phyloP scores from a whole-genome alignment of 2,113 vertebrate genomes.

The Solea solea region DNA sequence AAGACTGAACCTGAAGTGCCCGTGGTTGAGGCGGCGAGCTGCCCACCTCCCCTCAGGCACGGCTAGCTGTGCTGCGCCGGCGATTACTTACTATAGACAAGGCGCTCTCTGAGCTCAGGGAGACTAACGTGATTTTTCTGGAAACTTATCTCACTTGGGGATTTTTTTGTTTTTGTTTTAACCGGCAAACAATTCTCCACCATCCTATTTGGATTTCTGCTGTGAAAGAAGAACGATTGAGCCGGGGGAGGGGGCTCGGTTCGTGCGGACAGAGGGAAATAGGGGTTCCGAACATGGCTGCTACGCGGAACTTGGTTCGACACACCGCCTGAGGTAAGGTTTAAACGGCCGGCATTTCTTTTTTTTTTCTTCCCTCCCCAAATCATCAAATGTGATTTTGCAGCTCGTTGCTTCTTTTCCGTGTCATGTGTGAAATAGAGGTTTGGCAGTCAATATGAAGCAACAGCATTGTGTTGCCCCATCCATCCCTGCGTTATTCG shows the following conservation, averaged over 20 bases:
- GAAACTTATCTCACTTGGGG: slow-evolving; percentile 38
- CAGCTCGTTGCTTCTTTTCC: neutral
- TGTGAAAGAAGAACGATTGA: slow-evolving; percentile 65
- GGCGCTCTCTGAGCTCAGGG: slow-evolving; percentile 45
- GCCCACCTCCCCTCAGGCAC: slow-evolving; percentile 62
- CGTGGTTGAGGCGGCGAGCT: slow-evolving; percentile 52
- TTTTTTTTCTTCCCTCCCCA: neutral
- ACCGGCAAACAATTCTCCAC: neutral
- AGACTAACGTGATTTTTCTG: slow-evolving; percentile 38
- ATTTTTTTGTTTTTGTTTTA: slow-evolving; percentile 55
- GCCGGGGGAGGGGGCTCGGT: slow-evolving; percentile 78
- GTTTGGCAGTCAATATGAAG: slow-evolving; percentile 14
- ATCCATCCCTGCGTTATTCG: slow-evolving; percentile 18
- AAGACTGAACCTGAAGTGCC: slow-evolving; percentile 29
- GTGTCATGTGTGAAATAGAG: neutral
- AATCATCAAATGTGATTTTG: neutral
- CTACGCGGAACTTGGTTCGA: slow-evolving; percentile 79
- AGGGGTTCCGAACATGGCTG: slow-evolving; percentile 83
- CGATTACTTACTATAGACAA: slow-evolving; percentile 38
- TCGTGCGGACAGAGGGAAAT: slow-evolving; percentile 75
- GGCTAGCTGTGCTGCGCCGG: slow-evolving; percentile 68
- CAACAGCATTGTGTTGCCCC: slow-evolving; percentile 1
- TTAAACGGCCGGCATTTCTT: slow-evolving; percentile 1
- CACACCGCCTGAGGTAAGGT: slow-evolving; percentile 83
- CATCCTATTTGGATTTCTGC: slow-evolving; percentile 55